Evolutionary conservation across 2,888 invertebrate genomes (phyloP).

Genomic region (Odiellus spinosus): DNA sequence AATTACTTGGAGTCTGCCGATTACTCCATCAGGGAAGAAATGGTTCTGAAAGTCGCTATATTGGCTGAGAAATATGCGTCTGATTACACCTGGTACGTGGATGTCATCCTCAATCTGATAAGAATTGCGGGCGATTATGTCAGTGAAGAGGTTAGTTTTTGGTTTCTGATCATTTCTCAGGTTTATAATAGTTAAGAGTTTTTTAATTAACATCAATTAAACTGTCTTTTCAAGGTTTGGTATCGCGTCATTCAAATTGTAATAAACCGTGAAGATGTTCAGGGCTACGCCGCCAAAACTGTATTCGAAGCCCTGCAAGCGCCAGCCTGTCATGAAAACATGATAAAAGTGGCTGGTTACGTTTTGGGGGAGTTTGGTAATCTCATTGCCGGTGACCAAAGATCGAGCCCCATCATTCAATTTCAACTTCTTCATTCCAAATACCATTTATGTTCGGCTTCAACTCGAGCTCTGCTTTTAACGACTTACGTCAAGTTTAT

Average conservation of each 20-base stretch:
- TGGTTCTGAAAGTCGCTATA: conserved; percentile 97
- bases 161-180: not conserved
- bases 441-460: conserved; percentile 93
- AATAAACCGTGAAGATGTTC: conserved; percentile 97
- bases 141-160: conserved; percentile 75
- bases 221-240: conserved; percentile 44
- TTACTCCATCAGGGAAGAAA: conserved; percentile 98
- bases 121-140: conserved; percentile 99
- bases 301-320: conserved; percentile 93
- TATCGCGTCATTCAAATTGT: conserved; percentile 99
- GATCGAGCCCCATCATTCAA: conserved; percentile 88
- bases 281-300: conserved; percentile 98
- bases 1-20: conserved; percentile 98
- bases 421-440: conserved; percentile 97
- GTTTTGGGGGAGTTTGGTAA: conserved; percentile 99
- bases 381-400: conserved; percentile 92
- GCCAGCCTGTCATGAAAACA: conserved; percentile 98
- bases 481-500: conserved; percentile 99
- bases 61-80: conserved; percentile 98
- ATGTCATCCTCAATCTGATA: conserved; percentile 95
- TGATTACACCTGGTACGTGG: conserved; percentile 93
- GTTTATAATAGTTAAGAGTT: not conserved
- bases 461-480: conserved; percentile 85
- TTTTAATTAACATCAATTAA: not conserved
- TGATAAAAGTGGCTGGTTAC: conserved; percentile 99